Evolutionary conservation across 2,888 invertebrate species (phyloP).

Genomic region (Polymixis flavicincta): DNA sequence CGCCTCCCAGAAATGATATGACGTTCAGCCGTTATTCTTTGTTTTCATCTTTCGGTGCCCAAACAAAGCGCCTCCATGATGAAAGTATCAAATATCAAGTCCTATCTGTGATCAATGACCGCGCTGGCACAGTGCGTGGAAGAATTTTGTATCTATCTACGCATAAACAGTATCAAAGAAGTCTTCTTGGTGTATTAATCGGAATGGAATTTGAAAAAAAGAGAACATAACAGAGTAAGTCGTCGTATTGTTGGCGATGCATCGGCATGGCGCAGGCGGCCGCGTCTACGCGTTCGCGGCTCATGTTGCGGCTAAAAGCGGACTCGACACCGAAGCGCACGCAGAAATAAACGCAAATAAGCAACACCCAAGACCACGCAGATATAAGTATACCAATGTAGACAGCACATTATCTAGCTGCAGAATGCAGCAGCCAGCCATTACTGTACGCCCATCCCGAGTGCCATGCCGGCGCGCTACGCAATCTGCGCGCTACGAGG

Average conservation of each 20-base stretch:
- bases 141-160: conserved; percentile 50
- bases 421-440: conserved; percentile 51
- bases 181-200: conserved; percentile 54
- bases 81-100: conserved; percentile 48
- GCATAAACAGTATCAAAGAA: conserved; percentile 51
- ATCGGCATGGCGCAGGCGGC: conserved; percentile 72
- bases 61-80: conserved; percentile 51
- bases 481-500: conserved; percentile 33
- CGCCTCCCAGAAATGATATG: conserved; percentile 28
- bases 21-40: conserved; percentile 26
- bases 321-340: conserved; percentile 79
- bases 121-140: conserved; percentile 54
- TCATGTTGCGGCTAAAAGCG: conserved; percentile 88
- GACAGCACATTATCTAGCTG: conserved; percentile 65
- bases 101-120: conserved; percentile 54
- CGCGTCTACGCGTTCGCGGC: conserved; percentile 73
- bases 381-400: conserved; percentile 69
- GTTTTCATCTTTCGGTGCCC: conserved; percentile 15
- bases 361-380: conserved; percentile 73
- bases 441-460: conserved; percentile 35
- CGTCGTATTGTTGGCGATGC: conserved; percentile 81
- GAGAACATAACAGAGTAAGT: conserved; percentile 55
- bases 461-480: conserved; percentile 36
- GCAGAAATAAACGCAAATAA: conserved; percentile 86
- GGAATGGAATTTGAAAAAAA: conserved; percentile 66